A percentile compares a stretch with the other conserved stretches of the same genome.
Conservation (phyloP, 53 echinoderm and acorn worm species). For the Zoroaster sp. region DNA sequence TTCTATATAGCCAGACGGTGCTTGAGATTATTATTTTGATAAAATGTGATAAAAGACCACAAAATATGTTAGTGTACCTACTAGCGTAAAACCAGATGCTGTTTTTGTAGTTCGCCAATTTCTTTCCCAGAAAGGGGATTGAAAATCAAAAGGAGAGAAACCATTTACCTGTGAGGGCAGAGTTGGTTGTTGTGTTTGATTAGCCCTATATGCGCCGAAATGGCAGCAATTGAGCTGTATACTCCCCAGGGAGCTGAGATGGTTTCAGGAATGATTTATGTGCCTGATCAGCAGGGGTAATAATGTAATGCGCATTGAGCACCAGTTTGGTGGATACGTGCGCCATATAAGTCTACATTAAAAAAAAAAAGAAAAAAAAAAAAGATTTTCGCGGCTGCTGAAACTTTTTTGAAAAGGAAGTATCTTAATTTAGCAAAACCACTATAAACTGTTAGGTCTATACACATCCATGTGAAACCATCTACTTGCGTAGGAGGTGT, state of each 20-base stretch:
- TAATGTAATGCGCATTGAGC: no score
- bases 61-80: not conserved
- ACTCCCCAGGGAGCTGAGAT: no score
- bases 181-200: no score
- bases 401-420: not conserved
- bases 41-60: not conserved
- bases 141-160: not conserved
- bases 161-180: no score
- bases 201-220: no score
- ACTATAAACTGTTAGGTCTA: not conserved
- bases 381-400: not conserved
- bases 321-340: no score
- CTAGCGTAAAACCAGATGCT: no score
- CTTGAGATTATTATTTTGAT: slow-evolving; percentile 31
- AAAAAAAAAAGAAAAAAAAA: not conserved
- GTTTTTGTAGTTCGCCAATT: not conserved
- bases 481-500: not conserved
- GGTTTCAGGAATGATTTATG: no score
- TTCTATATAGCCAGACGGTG: slow-evolving; percentile 42
- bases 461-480: no score
- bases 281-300: no score
- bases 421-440: not conserved
- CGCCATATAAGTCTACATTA: not conserved
- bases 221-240: no score
- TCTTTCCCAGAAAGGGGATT: not conserved